Percentiles rank a stretch among this genome's conserved stretches.
These are phyloP conservation scores for Mallotus villosus DNA, from an alignment of 2,797 vertebrate genomes.

Conservation along the genomic window DNA sequence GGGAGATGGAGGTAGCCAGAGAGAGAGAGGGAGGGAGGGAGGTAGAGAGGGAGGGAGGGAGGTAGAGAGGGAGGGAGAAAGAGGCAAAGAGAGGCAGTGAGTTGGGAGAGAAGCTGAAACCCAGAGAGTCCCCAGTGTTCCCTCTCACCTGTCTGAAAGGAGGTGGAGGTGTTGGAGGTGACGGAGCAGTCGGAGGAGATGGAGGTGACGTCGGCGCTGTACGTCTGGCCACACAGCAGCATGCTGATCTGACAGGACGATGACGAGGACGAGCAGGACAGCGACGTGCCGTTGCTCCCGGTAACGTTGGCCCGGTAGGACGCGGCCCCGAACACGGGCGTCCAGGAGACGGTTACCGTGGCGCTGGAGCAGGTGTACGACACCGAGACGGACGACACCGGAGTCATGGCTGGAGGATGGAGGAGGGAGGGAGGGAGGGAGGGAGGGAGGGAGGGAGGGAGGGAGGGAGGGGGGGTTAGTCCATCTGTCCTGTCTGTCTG, in stretches of 20 bases:
- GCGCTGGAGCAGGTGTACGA: slow-evolving; percentile 65
- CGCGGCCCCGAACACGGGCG: slow-evolving; percentile 59
- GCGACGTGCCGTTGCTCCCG: slow-evolving; percentile 42
- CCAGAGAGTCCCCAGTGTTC: not conserved
- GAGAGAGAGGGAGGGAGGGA: not conserved
- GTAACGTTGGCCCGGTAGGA: slow-evolving; percentile 63
- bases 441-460: not conserved
- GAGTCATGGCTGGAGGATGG: slow-evolving; percentile 57
- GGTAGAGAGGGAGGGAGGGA: not conserved
- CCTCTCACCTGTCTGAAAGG: slow-evolving; percentile 74
- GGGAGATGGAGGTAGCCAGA: not conserved
- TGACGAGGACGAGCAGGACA: slow-evolving; percentile 64
- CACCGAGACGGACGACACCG: slow-evolving; percentile 55
- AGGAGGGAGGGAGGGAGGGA: not conserved
- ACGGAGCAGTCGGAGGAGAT: slow-evolving; percentile 66
- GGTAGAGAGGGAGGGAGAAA: not conserved
- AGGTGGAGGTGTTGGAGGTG: slow-evolving; percentile 39
- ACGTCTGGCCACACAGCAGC: slow-evolving; percentile 71
- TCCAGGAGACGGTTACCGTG: slow-evolving; percentile 68
- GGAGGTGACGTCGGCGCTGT: slow-evolving; percentile 57
- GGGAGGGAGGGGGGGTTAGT: not conserved
- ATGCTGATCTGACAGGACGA: slow-evolving; percentile 64
- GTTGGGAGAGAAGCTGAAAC: too few relatives aligned
- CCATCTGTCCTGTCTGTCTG: not conserved
- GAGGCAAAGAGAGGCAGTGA: too few relatives aligned